Base-by-base conservation (phyloP, 1,140 invertebrate genomes). In the Wiebesia pumilae region DNA sequence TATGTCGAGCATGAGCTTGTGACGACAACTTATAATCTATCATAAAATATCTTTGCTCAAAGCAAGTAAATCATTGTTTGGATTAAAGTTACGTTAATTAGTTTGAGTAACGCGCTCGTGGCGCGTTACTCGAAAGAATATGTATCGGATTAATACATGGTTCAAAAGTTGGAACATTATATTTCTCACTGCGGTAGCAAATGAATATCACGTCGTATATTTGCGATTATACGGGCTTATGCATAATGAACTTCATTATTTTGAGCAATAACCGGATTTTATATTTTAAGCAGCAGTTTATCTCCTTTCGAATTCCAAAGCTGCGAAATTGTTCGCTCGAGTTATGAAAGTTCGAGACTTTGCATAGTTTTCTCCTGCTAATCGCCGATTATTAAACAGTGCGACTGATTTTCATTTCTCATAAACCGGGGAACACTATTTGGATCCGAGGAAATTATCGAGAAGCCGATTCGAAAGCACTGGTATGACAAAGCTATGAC, bases 51-150 rank as follows among this genome's bases (percentile, higher is more conserved):
- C 19, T 24, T 27, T n/a, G 27, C n/a, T 43, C 10, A n/a, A 27
- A n/a, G 38, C 14, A 21, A n/a, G 21, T 43, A 9, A 10, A 27
- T n/a, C 21, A 75, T 27, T 43, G 4, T 75, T 75, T n/a, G 71
- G 14, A 43, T 43, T n/a, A 43, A 19, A n/a, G 43, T 75, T 38
- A n/a, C 27, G n/a, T 75, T 75, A 75, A 75, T 75, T 75, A 75
- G 3, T 1, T 75, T 75, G 2, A 21, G n/a, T n/a, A n/a, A 75
- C 27, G n/a, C 21, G 24, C 19, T 40, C 3, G 7, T 27, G 10
- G 7, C 9, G 21, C 12, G 6, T 43, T 75, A 43, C 21, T 19
- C 16, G 6, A n/a, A 75, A 24, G 12, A 35, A 27, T 6, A 12
- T 3, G 16, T 19, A 16, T 71, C 0, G 2, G 24, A 0, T 4